These are phyloP conservation scores for Chlorops oryzae DNA, from an alignment of 1,140 invertebrate species.

Conservation along the genomic window DNA sequence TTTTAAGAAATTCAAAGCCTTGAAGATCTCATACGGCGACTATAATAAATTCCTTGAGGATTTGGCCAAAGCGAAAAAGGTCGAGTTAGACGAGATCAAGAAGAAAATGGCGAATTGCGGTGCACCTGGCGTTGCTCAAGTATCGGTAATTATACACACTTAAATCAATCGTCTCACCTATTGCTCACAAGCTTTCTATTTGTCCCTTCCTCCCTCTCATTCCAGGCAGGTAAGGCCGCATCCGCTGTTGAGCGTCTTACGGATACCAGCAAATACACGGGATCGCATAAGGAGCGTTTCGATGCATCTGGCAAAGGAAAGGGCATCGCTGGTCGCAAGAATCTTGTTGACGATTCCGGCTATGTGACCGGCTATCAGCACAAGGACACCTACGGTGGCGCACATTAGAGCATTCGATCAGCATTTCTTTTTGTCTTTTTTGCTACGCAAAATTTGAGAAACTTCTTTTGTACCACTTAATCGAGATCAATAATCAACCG, in stretches of 20 bases:
- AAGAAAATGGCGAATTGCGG: slow-evolving; percentile 71
- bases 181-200: background rate
- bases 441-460: too few species aligned
- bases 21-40: slow-evolving; percentile 65
- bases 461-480: too few species aligned
- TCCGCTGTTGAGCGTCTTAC: slow-evolving; percentile 81
- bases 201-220: background rate
- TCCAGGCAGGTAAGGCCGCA: slow-evolving; percentile 59
- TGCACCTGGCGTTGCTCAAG: slow-evolving; percentile 57
- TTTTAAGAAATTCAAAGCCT: slow-evolving; percentile 80
- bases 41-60: slow-evolving; percentile 79
- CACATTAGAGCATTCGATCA: slow-evolving; percentile 46
- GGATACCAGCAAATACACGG: slow-evolving; percentile 84
- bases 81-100: slow-evolving; percentile 68
- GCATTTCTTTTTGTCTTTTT: slow-evolving; percentile 16
- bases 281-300: slow-evolving; percentile 83
- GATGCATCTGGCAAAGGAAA: slow-evolving; percentile 82
- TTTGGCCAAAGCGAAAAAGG: slow-evolving; percentile 71
- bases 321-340: slow-evolving; percentile 78
- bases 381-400: slow-evolving; percentile 67
- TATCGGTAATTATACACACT: slow-evolving; percentile 49
- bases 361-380: slow-evolving; percentile 87
- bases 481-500: too few species aligned
- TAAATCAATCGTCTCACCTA: background rate
- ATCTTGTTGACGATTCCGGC: slow-evolving; percentile 69